Percentiles rank a stretch among this genome's conserved stretches.
These are phyloP conservation scores for Nipponacmea schrenckii DNA, from an alignment of 2,888 invertebrate species.

Conservation along the genomic window DNA sequence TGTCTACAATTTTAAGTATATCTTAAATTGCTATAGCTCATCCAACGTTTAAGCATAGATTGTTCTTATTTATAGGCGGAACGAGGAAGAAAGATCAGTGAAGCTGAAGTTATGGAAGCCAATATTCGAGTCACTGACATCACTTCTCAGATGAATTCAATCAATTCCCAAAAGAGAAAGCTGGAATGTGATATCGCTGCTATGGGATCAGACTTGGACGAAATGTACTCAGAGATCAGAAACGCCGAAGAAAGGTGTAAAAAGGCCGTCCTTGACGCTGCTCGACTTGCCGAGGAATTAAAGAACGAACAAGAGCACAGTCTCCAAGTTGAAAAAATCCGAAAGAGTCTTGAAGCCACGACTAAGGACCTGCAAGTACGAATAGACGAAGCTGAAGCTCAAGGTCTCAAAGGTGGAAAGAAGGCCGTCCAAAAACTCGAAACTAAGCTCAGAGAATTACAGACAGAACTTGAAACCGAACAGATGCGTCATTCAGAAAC, in stretches of 20 bases:
- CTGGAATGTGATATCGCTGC: slow-evolving; percentile 93
- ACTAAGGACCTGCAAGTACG: slow-evolving; percentile 94
- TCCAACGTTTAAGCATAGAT: too few relatives aligned
- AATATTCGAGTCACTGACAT: slow-evolving; percentile 76
- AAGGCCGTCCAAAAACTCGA: slow-evolving; percentile 87
- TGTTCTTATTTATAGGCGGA: not conserved
- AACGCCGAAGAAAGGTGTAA: slow-evolving; percentile 85
- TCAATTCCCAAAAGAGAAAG: slow-evolving; percentile 98
- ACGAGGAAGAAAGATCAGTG: not conserved
- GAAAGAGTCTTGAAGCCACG: slow-evolving; percentile 95
- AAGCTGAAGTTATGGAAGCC: not conserved
- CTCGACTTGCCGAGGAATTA: slow-evolving; percentile 96
- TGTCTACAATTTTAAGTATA: not conserved
- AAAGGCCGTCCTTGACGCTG: slow-evolving; percentile 78
- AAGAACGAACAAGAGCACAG: slow-evolving; percentile 99
- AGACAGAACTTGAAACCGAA: slow-evolving; percentile 92
- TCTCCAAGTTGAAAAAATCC: slow-evolving; percentile 95
- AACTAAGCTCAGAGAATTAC: slow-evolving; percentile 72
- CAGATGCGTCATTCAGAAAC: slow-evolving; percentile 97
- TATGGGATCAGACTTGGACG: slow-evolving; percentile 96
- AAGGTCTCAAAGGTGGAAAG: slow-evolving; percentile 1
- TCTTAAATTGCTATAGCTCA: not conserved
- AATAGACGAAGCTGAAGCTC: slow-evolving; percentile 91
- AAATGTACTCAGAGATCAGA: slow-evolving; percentile 97
- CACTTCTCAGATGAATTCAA: slow-evolving; percentile 89